These are phyloP conservation scores for Anas flavirostris DNA, from an alignment of 2,797 vertebrate species.

Conservation along the genomic window DNA sequence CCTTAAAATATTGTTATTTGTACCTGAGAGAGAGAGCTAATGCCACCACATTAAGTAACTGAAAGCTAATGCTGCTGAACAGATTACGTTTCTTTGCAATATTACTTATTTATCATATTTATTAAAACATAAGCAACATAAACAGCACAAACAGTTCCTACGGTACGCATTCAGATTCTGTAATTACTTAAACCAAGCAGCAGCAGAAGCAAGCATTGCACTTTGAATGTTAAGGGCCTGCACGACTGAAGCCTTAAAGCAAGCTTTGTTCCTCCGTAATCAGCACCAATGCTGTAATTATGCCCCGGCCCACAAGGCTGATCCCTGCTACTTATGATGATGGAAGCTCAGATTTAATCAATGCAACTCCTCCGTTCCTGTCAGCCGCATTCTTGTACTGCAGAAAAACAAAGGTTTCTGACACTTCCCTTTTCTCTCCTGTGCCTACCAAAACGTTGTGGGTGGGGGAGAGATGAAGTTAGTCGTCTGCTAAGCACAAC, in stretches of 20 bases:
- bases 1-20: neutral
- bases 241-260: neutral
- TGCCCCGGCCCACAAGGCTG: constrained; percentile 3
- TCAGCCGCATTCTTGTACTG: constrained; percentile 6
- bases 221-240: neutral
- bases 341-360: constrained; percentile 52
- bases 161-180: neutral
- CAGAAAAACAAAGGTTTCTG: constrained; percentile 26
- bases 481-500: constrained; percentile 25
- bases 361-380: constrained; percentile 36
- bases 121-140: neutral
- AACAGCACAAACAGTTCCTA: neutral
- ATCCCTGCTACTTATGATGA: constrained; percentile 29
- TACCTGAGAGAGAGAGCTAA: neutral
- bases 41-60: neutral
- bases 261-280: constrained; percentile 41
- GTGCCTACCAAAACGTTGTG: neutral
- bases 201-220: neutral
- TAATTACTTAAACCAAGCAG: neutral
- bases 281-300: constrained; percentile 41
- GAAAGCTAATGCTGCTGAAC: neutral
- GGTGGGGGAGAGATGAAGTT: neutral
- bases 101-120: neutral
- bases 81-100: neutral
- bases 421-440: neutral